Conservation (phyloP, 2,113 vertebrate species). For the Melanocharis versteri region DNA sequence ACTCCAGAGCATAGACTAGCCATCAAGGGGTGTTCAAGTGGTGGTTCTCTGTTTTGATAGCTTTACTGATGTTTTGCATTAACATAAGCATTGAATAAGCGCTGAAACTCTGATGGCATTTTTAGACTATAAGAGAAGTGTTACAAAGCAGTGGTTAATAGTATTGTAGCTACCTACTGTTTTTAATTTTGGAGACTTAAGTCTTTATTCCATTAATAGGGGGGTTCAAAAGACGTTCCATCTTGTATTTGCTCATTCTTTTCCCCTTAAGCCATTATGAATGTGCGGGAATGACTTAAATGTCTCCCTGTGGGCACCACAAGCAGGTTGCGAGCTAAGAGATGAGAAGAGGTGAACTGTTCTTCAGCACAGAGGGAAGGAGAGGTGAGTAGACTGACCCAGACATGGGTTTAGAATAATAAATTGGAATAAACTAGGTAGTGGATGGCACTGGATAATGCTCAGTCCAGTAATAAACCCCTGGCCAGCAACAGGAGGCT, state of each 20-base stretch:
- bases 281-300: neutral
- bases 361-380: neutral
- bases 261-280: neutral
- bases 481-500: neutral
- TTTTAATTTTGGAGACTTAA: neutral
- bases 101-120: neutral
- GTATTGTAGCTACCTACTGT: neutral
- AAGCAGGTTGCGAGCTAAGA: neutral
- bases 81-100: neutral
- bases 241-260: neutral
- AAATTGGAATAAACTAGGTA: neutral
- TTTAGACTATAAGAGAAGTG: neutral
- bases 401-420: neutral
- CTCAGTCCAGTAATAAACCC: neutral
- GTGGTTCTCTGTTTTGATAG: neutral
- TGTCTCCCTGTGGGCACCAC: neutral
- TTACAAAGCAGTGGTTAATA: neutral
- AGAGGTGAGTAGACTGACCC: neutral
- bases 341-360: neutral
- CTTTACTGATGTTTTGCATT: neutral
- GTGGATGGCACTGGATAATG: neutral
- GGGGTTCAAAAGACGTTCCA: neutral
- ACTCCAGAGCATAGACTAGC: neutral
- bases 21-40: neutral
- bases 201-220: neutral